Evolutionary conservation across 2,113 vertebrate species (phyloP).

Genomic region (Trachemys scripta): DNA sequence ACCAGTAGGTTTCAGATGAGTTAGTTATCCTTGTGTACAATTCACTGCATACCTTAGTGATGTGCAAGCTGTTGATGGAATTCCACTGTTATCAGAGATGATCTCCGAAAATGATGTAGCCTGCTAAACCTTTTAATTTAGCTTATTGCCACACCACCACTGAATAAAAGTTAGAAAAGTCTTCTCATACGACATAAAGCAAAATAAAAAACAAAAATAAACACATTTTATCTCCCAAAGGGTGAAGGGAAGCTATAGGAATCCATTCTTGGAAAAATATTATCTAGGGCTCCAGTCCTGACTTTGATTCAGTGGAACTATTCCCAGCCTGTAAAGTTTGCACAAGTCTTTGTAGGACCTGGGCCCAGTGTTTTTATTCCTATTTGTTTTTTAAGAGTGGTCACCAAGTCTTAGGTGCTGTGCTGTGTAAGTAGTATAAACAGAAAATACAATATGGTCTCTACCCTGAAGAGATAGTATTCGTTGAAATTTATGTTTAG

Average conservation of each 20-base stretch:
- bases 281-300: slow-evolving; percentile 30
- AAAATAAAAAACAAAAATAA: neutral
- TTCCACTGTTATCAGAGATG: neutral
- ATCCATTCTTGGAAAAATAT: slow-evolving; percentile 6
- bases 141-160: neutral
- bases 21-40: neutral
- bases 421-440: neutral
- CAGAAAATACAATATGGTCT: neutral
- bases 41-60: neutral
- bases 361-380: slow-evolving; percentile 4
- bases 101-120: neutral
- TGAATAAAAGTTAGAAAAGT: slow-evolving; percentile 18
- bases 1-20: neutral
- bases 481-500: neutral
- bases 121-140: slow-evolving; percentile 36
- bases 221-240: neutral
- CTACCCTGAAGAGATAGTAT: slow-evolving; percentile 46
- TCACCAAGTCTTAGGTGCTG: neutral
- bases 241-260: neutral
- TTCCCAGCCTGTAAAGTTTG: slow-evolving; percentile 39
- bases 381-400: neutral
- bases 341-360: slow-evolving; percentile 20
- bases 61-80: neutral
- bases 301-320: slow-evolving; percentile 15
- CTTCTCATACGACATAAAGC: neutral